phyloP scores from a whole-genome alignment of 1,140 invertebrate genomes.

The Bombus pascuorum region DNA sequence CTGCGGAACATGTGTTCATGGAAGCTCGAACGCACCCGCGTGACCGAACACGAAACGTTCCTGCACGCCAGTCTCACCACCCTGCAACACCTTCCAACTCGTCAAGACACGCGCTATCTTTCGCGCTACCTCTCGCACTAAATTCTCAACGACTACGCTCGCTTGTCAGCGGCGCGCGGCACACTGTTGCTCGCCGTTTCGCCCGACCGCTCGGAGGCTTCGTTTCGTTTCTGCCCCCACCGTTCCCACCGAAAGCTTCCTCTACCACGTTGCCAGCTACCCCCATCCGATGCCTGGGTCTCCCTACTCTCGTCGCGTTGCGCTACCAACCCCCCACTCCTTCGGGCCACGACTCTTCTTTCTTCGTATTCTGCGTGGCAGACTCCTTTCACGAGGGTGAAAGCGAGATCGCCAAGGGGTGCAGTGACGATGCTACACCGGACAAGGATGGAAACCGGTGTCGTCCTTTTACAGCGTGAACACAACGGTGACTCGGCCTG shows the following conservation, averaged over 20 bases:
- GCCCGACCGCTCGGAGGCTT: constrained; percentile 50
- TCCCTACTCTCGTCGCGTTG: neutral
- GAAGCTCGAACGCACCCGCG: neutral
- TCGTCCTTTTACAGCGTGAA: constrained; percentile 48
- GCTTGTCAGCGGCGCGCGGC: constrained; percentile 73
- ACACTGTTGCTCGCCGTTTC: constrained; percentile 77
- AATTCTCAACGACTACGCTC: constrained; percentile 43
- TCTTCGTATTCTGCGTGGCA: constrained; percentile 43
- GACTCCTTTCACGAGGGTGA: constrained; percentile 57
- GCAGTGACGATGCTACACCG: neutral
- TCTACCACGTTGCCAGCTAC: constrained; percentile 27
- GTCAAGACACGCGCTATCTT: neutral
- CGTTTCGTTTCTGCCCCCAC: constrained; percentile 43
- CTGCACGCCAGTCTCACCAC: neutral
- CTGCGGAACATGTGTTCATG: neutral
- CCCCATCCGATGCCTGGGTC: neutral
- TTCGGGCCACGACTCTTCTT: constrained; percentile 26
- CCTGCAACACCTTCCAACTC: neutral
- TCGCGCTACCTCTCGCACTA: rapidly evolving
- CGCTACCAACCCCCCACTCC: constrained; percentile 16
- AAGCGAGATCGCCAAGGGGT: constrained; percentile 3
- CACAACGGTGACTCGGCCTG: constrained; percentile 32
- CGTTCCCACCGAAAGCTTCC: neutral
- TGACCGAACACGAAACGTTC: neutral
- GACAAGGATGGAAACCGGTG: neutral